Evolutionary conservation across 2,888 invertebrate genomes (phyloP).

Genomic region (Chrysotoxum bicinctum): DNA sequence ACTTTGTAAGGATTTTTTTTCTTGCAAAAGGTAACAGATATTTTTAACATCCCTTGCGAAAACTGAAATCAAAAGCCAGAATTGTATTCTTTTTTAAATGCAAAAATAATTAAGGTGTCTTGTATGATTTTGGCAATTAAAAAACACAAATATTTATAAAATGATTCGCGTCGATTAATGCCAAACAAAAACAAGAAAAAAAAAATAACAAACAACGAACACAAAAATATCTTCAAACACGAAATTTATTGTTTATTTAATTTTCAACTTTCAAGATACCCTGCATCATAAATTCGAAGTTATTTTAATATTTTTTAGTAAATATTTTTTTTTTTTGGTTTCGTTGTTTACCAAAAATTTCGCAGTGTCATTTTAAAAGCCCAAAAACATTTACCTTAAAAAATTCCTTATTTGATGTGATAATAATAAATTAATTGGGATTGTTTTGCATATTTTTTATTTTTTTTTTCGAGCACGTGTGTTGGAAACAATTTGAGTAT

Average conservation of each 20-base stretch:
- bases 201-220: neutral
- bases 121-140: neutral
- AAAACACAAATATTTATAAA: conserved; percentile 4
- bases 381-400: neutral
- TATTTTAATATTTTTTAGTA: neutral
- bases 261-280: conserved; percentile 6
- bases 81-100: neutral
- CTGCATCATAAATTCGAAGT: conserved; percentile 12
- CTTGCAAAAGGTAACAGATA: neutral
- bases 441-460: neutral
- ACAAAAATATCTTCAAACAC: neutral
- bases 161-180: conserved; percentile 24
- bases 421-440: neutral
- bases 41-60: neutral
- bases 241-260: conserved; percentile 29
- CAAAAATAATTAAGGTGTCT: neutral
- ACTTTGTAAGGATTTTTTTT: neutral
- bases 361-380: neutral
- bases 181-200: conserved; percentile 1
- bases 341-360: conserved; percentile 12
- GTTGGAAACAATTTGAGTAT: too few species aligned
- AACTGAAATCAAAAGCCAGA: conserved; percentile 8
- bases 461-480: neutral
- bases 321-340: neutral
- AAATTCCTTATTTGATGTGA: conserved; percentile 9